Evolutionary conservation across 2,113 vertebrate species (phyloP).

Genomic region (Neopipo cinnamomea): DNA sequence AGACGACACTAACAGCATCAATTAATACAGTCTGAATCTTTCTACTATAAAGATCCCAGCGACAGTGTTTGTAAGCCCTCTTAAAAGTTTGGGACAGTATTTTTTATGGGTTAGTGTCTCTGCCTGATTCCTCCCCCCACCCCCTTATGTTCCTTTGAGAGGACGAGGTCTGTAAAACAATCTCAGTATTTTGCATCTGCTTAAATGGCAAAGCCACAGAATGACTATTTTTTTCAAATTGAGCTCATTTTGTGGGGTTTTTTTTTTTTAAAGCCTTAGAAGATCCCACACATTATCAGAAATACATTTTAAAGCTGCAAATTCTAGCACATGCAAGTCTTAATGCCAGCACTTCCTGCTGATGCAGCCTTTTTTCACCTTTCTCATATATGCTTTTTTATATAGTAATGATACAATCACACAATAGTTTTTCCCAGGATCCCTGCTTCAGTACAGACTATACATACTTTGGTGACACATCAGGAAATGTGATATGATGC

Average conservation of each 20-base stretch:
- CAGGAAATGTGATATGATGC: slow-evolving; percentile 68
- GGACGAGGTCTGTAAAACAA: slow-evolving; percentile 3
- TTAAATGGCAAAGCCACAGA: slow-evolving; percentile 28
- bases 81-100: neutral
- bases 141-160: neutral
- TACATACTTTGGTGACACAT: slow-evolving; percentile 66
- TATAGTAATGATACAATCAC: slow-evolving; percentile 19
- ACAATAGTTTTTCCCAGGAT: slow-evolving; percentile 35
- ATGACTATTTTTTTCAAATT: neutral
- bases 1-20: neutral
- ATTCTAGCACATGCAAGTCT: slow-evolving; percentile 56
- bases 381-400: neutral
- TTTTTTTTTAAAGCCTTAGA: neutral
- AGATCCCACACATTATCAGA: neutral
- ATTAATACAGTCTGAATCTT: neutral
- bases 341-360: slow-evolving; percentile 47
- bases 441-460: slow-evolving; percentile 62
- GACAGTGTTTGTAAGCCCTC: slow-evolving; percentile 6
- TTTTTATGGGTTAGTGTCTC: neutral
- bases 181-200: slow-evolving; percentile 34
- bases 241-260: neutral
- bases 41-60: neutral
- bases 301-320: slow-evolving; percentile 26
- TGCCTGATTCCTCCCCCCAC: neutral
- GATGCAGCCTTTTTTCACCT: slow-evolving; percentile 30